Conservation (phyloP, 2,888 invertebrate genomes). For the Dione juno region DNA sequence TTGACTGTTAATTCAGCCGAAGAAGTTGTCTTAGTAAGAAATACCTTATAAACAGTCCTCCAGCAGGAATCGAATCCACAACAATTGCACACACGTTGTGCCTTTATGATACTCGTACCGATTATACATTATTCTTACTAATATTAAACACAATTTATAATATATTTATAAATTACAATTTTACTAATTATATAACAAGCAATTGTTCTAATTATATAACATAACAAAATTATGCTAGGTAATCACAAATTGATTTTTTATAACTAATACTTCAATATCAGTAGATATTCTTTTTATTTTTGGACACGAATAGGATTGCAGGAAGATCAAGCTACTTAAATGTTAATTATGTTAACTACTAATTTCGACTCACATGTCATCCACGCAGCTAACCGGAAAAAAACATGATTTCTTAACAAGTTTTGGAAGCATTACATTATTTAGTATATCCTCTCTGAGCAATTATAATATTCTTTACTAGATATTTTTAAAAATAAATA, state of each 20-base stretch:
- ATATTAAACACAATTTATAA: no score
- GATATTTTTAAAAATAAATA: background rate
- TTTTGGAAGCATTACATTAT: background rate
- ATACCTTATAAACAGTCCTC: no score
- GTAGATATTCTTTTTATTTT: background rate
- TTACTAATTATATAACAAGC: no score
- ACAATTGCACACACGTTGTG: no score
- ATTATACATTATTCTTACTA: no score
- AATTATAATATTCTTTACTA: background rate
- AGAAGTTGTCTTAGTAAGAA: no score
- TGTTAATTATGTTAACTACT: conserved; percentile 12
- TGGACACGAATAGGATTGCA: background rate
- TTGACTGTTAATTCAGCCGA: no score
- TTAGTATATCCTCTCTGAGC: background rate
- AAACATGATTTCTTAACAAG: conserved; percentile 7
- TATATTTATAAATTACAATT: no score
- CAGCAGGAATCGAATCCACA: no score
- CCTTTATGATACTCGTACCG: no score
- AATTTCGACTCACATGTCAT: conserved; percentile 30
- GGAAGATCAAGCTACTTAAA: background rate
- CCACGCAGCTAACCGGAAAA: conserved; percentile 26
- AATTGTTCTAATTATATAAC: background rate
- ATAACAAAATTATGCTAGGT: background rate
- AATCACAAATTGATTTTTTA: background rate
- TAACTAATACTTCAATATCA: background rate